Evolutionary conservation across 92 coral and sea anemone genomes (phyloP).

Genomic region (Siderastrea radians): DNA sequence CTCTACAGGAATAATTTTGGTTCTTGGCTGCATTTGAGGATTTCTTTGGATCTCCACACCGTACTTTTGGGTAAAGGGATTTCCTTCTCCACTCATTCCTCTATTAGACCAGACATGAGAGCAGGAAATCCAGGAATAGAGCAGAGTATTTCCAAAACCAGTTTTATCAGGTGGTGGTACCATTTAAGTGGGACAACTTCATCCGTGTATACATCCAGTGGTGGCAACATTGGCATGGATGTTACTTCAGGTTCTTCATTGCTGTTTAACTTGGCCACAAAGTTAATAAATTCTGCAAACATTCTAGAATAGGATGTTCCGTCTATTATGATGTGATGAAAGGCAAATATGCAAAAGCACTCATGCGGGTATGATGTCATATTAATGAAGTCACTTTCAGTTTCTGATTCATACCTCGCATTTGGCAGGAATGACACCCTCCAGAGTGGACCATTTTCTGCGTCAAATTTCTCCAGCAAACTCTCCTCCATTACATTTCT

Average conservation of each 20-base stretch:
- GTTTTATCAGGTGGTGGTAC: not conserved
- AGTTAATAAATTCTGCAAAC: constrained; percentile 5
- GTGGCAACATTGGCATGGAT: constrained; percentile 11
- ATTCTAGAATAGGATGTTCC: not conserved
- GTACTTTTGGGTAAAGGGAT: constrained; percentile 4
- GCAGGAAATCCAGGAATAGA: not conserved
- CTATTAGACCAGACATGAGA: not conserved
- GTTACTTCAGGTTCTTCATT: constrained; percentile 12
- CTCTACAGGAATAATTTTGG: constrained; percentile 20
- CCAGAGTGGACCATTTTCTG: constrained; percentile 14
- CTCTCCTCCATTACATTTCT: not conserved
- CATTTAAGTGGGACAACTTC: not conserved
- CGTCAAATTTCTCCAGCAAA: constrained; percentile 10
- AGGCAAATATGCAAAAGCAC: not conserved
- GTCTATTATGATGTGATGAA: not conserved
- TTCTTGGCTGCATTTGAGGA: constrained; percentile 18
- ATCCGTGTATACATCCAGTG: not conserved
- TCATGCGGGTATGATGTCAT: constrained; percentile 8
- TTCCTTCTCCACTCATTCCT: constrained; percentile 2
- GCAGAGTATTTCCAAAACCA: not conserved
- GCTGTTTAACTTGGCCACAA: not conserved
- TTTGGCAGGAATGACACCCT: constrained; percentile 8
- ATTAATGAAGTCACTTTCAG: not conserved
- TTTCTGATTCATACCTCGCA: constrained; percentile 5
- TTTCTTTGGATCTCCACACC: constrained; percentile 24